Base-by-base conservation (phyloP, 2,888 invertebrate genomes). In the Spilarctia lutea region DNA sequence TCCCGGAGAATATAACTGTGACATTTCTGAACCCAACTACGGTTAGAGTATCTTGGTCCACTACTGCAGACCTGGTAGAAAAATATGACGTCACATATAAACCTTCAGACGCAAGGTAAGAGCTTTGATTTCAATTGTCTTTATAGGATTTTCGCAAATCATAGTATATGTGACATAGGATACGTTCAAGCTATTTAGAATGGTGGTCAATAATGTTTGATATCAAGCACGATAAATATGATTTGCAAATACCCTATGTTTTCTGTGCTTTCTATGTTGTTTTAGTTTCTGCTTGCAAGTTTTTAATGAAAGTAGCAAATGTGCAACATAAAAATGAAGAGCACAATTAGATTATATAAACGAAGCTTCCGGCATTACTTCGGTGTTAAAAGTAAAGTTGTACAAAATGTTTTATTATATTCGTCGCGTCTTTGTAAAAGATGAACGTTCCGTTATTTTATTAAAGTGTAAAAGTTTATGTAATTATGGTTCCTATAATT, bases 81-180 rank as follows among this genome's bases (percentile, higher is more conserved):
- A 98, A 98, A 93, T 98, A 98, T 96, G 98, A 98, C 94, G 98
- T 98, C 92, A 98, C 98, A 33, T 98, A 98, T 94, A 98, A 98
- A 91, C 98, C 98, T 69, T 98, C 98, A 71, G 98, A 98, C 94
- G 98, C 98, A 94, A 98, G 98, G 98, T 98, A 97, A 97, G 97
- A 85, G 76, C 79, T 83, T 71, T 77, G 74, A 60, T 79, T 79
- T 75, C 33, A 76, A 39, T 66, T 30, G 24, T 18, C 52, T 1
- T n/a, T 65, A 30, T n/a, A 33, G 30, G n/a, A 13, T 70, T 39
- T 74, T 74, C 65, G 56, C 42, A 66, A 69, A 70, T 69, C 69
- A 69, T 30, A 56, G 52, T 35, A 35, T n/a, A n/a, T n/a, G n/a
- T n/a, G n/a, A n/a, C n/a, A 18, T 7, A 33, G 10, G 24, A 24